These are phyloP conservation scores for Lymantria monacha DNA, from an alignment of 2,888 invertebrate genomes.

Conservation along the genomic window DNA sequence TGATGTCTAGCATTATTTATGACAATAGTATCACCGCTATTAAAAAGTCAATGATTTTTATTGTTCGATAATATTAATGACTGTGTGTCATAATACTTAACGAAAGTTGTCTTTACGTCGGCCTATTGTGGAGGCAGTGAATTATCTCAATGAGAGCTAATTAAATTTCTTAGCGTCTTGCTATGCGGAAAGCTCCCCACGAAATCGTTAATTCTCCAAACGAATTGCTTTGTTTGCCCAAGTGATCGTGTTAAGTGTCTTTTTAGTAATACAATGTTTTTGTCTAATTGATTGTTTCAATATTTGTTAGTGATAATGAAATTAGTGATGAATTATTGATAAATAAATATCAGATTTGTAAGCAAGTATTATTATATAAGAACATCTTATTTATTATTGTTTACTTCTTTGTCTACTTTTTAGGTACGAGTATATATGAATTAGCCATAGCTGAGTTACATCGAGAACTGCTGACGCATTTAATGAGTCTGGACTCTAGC, in stretches of 20 bases:
- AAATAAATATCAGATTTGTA: neutral
- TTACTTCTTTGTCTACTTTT: no score
- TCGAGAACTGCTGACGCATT: no score
- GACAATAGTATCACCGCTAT: no score
- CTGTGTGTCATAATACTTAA: constrained; percentile 42
- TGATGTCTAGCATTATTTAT: no score
- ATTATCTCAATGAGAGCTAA: constrained; percentile 72
- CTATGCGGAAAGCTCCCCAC: constrained; percentile 52
- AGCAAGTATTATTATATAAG: neutral
- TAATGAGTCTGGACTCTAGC: no score
- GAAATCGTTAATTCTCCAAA: constrained; percentile 54
- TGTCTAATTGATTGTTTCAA: constrained; percentile 16
- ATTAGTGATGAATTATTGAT: neutral
- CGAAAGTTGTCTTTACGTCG: constrained; percentile 60
- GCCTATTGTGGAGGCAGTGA: constrained; percentile 64
- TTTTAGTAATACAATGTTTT: constrained; percentile 23
- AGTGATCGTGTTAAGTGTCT: constrained; percentile 43
- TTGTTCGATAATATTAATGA: no score
- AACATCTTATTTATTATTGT: neutral
- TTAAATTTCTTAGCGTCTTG: constrained; percentile 70
- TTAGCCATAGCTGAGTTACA: no score
- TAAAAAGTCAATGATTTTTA: no score
- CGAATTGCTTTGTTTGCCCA: constrained; percentile 57
- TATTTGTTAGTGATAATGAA: constrained; percentile 1
- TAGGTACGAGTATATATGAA: no score